Evolutionary conservation across 2,113 vertebrate species (phyloP).

Genomic region (Dicerorhinus sumatrensis): DNA sequence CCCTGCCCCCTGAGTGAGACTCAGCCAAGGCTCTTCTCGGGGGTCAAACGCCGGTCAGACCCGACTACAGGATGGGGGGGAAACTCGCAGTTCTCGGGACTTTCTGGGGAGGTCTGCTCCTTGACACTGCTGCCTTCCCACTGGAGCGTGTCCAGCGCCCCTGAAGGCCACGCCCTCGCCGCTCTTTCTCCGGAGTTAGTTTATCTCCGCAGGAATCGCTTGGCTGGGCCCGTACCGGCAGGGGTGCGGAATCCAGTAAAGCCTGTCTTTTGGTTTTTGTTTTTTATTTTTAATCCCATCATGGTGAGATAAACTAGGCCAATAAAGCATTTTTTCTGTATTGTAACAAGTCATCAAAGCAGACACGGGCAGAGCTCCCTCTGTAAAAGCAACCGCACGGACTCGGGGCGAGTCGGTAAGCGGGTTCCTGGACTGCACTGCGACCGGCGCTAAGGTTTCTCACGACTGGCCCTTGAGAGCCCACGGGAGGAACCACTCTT

Average conservation of each 20-base stretch:
- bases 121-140: too few relatives aligned
- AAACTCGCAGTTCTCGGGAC: rapidly evolving
- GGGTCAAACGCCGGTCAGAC: neutral
- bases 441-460: rapidly evolving
- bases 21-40: neutral
- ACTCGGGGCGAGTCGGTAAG: neutral
- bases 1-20: neutral
- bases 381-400: neutral
- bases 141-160: rapidly evolving
- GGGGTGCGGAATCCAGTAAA: neutral
- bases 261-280: neutral
- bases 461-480: rapidly evolving
- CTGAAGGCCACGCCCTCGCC: neutral
- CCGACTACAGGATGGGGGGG: neutral
- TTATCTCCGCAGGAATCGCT: neutral
- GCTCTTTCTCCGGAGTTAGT: too few relatives aligned
- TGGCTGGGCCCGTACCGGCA: neutral
- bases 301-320: neutral
- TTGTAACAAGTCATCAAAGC: neutral
- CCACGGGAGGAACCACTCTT: rapidly evolving
- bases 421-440: rapidly evolving
- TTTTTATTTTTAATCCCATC: neutral
- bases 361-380: neutral
- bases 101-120: neutral
- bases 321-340: neutral